phyloP scores from a whole-genome alignment of 2,113 vertebrate species.

The Nasalis larvatus region DNA sequence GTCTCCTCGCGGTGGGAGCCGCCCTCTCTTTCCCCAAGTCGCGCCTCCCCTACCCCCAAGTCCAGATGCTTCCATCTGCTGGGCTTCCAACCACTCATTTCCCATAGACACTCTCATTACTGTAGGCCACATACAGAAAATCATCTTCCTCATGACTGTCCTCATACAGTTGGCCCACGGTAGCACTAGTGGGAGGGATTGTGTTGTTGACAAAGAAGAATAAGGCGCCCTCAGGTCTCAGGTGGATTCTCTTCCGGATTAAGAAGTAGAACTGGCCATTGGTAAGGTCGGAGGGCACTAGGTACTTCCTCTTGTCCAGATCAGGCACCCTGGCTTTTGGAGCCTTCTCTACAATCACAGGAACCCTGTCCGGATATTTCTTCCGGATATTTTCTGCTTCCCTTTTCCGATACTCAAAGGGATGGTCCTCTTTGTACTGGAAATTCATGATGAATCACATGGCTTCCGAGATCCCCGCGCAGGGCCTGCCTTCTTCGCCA shows the following conservation, averaged over 20 bases:
- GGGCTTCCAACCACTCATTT: slow-evolving; percentile 84
- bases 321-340: no score
- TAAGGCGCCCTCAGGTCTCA: slow-evolving; percentile 96
- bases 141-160: slow-evolving; percentile 98
- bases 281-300: no score
- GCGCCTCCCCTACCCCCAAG: slow-evolving; percentile 62
- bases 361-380: slow-evolving; percentile 88
- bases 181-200: slow-evolving; percentile 95
- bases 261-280: slow-evolving; percentile 85
- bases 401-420: slow-evolving; percentile 89
- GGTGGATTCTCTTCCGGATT: slow-evolving; percentile 95
- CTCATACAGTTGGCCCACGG: slow-evolving; percentile 96
- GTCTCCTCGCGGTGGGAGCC: slow-evolving; percentile 69
- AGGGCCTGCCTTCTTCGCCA: background rate
- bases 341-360: slow-evolving; percentile 73
- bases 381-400: slow-evolving; percentile 90
- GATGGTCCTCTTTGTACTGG: slow-evolving; percentile 89
- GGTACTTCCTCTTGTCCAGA: no score
- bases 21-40: slow-evolving; percentile 57
- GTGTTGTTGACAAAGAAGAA: slow-evolving; percentile 99
- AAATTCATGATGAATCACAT: slow-evolving; percentile 85
- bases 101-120: slow-evolving; percentile 97
- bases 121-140: slow-evolving; percentile 99
- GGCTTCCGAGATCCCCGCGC: slow-evolving; percentile 1
- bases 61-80: slow-evolving; percentile 70